Evolutionary conservation across 2,113 vertebrate genomes (phyloP).

Genomic region (Nanorana parkeri): DNA sequence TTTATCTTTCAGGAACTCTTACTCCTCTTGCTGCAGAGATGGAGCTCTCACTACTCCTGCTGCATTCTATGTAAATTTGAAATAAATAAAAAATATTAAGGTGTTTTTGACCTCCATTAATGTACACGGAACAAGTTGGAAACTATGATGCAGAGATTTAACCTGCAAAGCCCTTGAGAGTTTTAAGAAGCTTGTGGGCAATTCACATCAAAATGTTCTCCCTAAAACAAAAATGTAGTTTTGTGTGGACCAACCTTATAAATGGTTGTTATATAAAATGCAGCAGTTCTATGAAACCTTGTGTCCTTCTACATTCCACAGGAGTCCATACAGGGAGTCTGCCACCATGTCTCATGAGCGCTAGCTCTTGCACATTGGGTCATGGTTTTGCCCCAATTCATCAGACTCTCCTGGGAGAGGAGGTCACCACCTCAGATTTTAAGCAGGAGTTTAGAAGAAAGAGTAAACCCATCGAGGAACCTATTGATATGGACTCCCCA

Average conservation of each 20-base stretch:
- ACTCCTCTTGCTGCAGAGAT: no score
- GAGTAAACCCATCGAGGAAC: slow-evolving; percentile 82
- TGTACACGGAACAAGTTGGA: no score
- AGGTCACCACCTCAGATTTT: slow-evolving; percentile 76
- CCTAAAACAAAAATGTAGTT: no score
- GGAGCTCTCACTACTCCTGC: no score
- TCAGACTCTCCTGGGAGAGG: slow-evolving; percentile 84
- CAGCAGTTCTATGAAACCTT: neutral
- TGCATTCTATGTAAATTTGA: no score
- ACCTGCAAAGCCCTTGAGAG: no score
- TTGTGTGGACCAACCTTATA: neutral
- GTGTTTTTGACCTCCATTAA: no score
- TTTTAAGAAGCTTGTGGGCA: neutral
- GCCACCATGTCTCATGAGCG: slow-evolving; percentile 83
- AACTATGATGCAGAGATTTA: no score
- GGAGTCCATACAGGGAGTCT: slow-evolving; percentile 79
- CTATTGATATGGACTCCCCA: slow-evolving; percentile 89
- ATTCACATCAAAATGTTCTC: neutral
- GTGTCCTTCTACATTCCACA: neutral
- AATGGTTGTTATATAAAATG: neutral
- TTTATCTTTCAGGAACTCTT: no score
- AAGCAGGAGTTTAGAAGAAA: slow-evolving; percentile 90
- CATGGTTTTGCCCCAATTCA: slow-evolving; percentile 86
- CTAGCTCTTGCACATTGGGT: slow-evolving; percentile 82
- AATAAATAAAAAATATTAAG: no score